phyloP scores from a whole-genome alignment of 2,113 vertebrate genomes.

The Candoia aspera region DNA sequence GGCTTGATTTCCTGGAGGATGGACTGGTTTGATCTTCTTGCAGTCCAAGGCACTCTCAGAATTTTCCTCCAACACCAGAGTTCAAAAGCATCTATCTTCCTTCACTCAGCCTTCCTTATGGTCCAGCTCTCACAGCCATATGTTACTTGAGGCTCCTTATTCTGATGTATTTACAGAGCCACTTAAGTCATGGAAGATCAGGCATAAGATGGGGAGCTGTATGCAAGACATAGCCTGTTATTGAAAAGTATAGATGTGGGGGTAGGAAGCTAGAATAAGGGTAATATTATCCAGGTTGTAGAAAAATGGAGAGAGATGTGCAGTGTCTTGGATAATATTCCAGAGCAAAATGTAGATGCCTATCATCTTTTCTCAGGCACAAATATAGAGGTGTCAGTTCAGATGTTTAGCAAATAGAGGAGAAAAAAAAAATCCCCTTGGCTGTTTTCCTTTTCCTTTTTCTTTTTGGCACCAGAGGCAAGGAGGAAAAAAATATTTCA shows the following conservation, averaged over 20 bases:
- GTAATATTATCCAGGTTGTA: slow-evolving; percentile 64
- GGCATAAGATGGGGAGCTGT: slow-evolving; percentile 45
- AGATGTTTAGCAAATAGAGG: slow-evolving; percentile 52
- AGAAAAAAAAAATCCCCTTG: slow-evolving; percentile 47
- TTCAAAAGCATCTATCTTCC: too few relatives aligned
- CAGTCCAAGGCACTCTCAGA: too few relatives aligned
- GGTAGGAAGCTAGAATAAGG: slow-evolving; percentile 23
- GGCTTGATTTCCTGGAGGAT: too few relatives aligned
- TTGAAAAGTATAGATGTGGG: slow-evolving; percentile 22
- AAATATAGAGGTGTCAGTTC: slow-evolving; percentile 47
- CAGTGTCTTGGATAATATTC: slow-evolving; percentile 59
- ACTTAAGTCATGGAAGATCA: not conserved
- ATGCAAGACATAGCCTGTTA: slow-evolving; percentile 47
- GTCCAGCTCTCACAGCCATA: too few relatives aligned
- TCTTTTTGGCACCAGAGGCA: slow-evolving; percentile 28
- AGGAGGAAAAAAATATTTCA: slow-evolving; percentile 50
- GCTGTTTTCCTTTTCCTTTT: slow-evolving; percentile 39
- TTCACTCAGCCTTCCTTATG: too few relatives aligned
- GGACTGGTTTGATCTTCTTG: too few relatives aligned
- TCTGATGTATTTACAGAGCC: not conserved
- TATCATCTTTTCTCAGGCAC: slow-evolving; percentile 65
- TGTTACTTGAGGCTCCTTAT: not conserved
- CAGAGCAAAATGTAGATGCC: slow-evolving; percentile 49
- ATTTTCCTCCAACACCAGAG: too few relatives aligned
- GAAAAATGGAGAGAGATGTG: slow-evolving; percentile 13